These are phyloP conservation scores for Polydesmus complanatus DNA, from an alignment of 2,888 invertebrate genomes.

Conservation along the genomic window DNA sequence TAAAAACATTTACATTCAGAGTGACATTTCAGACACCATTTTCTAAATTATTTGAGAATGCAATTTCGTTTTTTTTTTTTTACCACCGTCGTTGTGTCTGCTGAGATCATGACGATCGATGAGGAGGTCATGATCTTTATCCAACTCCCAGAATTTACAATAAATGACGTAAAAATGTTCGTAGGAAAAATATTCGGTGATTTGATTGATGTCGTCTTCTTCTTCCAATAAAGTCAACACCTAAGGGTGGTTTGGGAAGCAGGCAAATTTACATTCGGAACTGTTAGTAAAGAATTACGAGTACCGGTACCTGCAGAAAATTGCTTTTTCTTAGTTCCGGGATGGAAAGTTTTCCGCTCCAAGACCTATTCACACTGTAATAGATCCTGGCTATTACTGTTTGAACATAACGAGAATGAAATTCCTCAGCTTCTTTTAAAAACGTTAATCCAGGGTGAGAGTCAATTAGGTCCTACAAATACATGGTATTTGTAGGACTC, in stretches of 20 bases:
- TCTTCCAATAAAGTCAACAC: constrained; percentile 65
- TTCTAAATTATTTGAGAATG: background rate
- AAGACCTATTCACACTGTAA: constrained; percentile 91
- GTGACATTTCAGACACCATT: background rate
- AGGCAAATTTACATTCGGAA: constrained; percentile 13
- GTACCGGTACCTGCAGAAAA: constrained; percentile 46
- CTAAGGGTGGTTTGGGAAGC: constrained; percentile 23
- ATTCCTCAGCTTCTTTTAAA: constrained; percentile 93
- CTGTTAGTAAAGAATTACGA: background rate
- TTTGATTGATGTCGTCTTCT: constrained; percentile 92
- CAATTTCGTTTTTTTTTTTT: constrained; percentile 20
- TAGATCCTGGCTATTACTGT: constrained; percentile 96
- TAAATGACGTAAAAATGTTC: constrained; percentile 99
- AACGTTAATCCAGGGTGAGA: constrained; percentile 95
- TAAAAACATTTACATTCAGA: too few relatives aligned
- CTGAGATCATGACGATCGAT: constrained; percentile 88
- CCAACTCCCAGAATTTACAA: constrained; percentile 99
- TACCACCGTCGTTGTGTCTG: constrained; percentile 90
- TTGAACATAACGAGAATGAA: constrained; percentile 96
- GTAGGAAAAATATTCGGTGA: constrained; percentile 67
- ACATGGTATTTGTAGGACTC: too few relatives aligned
- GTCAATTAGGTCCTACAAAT: constrained; percentile 83
- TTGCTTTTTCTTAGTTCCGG: constrained; percentile 82
- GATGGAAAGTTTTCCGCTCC: constrained; percentile 84
- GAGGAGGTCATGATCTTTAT: constrained; percentile 92